Base-by-base conservation (phyloP, 1,140 invertebrate species). In the Lepidostoma basale region DNA sequence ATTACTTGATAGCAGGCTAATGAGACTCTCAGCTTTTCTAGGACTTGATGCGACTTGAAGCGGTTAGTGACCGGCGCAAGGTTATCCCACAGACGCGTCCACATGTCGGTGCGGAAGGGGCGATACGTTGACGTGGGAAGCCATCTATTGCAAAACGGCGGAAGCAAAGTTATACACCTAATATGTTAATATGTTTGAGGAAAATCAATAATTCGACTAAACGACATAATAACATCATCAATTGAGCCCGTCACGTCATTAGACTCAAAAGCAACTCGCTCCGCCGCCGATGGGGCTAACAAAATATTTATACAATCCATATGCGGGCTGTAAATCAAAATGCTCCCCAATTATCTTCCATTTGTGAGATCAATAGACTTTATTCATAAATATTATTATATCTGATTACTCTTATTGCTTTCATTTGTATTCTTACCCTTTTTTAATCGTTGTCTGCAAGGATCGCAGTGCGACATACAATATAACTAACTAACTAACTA, bases 21-120 rank as follows among this genome's bases (percentile, higher is more conserved):
- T 49, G 90, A 93, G 25, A 92, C 86, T 67, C 90, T 83, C 3
- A 93, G 80, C 71, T 92, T 91, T 67, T 92, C 90, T 1, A 88
- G 85, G 20, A 93, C 90, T 73, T 88, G 86, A 62, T 82, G 85
- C 1, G 88, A 86, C 64, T 82, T 86, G 70, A 92, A 92, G 60
- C 89, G 85, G 75, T 82, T 83, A 22, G 78, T 78, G 0, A 76
- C 74, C 0, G 80, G 79, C 56, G 83, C 83, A 6, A 92, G 81
- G 66, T 87, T 84, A 59, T 91, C 88, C 91, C 91, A 94, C 22
- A 95, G 76, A 70, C 87, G 84, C 6, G 91, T 93, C 92, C 92
- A 95, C 45, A 92, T 86, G 76, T 95, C 92, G 44, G 87, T 87
- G 60, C 88, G 82, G 77, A 93, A 93, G 49, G 92, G 91, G 23